phyloP scores from a whole-genome alignment of 2,113 vertebrate species.

The Aegithalos caudatus region DNA sequence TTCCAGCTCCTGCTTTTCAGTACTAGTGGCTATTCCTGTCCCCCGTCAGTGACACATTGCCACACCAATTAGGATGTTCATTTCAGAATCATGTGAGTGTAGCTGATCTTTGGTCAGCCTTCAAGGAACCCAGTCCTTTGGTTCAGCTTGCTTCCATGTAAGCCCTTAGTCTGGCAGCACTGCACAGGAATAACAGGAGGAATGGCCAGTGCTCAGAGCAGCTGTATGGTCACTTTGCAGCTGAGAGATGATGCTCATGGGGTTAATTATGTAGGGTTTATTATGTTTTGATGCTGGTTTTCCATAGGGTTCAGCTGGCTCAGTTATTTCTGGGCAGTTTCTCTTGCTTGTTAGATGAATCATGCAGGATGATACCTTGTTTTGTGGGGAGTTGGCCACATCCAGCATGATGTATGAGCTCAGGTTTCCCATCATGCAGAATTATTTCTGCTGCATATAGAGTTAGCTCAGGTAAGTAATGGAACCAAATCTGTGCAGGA shows the following conservation, averaged over 20 bases:
- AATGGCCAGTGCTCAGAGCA: neutral
- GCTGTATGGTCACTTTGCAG: neutral
- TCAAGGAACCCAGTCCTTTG: neutral
- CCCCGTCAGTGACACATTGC: neutral
- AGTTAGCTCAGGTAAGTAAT: neutral
- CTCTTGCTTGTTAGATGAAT: neutral
- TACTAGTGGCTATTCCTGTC: neutral
- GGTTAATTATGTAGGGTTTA: neutral
- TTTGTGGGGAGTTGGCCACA: neutral
- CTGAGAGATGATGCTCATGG: neutral
- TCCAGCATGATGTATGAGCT: neutral
- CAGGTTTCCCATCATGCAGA: neutral
- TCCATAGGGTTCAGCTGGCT: neutral
- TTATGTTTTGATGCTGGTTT: neutral
- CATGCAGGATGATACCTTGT: neutral
- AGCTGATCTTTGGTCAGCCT: neutral
- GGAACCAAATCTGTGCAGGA: neutral
- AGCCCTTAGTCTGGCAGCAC: neutral
- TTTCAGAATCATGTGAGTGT: neutral
- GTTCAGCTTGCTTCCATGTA: neutral
- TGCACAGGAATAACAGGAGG: neutral
- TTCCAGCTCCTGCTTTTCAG: neutral
- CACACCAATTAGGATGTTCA: neutral
- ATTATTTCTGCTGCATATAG: neutral
- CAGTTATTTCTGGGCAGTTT: neutral